phyloP scores from a whole-genome alignment of 2,888 invertebrate species.

The Cheilosia vernalis region DNA sequence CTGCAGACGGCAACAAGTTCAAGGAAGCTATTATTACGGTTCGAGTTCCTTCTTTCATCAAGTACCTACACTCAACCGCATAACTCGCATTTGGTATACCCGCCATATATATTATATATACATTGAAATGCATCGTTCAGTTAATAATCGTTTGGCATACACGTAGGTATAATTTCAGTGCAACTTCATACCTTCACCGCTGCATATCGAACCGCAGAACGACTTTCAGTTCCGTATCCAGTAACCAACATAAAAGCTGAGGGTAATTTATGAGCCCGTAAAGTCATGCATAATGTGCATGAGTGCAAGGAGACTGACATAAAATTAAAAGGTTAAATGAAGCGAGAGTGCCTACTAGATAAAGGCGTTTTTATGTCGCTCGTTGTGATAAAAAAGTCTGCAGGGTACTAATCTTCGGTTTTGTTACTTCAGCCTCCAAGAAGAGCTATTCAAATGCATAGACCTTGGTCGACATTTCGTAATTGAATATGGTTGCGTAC shows the following conservation, averaged over 20 bases:
- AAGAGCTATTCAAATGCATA: too few species aligned
- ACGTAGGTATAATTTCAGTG: background rate
- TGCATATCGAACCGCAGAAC: conserved; percentile 10
- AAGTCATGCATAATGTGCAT: too few species aligned
- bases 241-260: conserved; percentile 13
- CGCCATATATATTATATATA: background rate
- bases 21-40: conserved; percentile 8
- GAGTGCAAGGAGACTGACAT: background rate
- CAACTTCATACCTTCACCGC: background rate
- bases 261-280: background rate
- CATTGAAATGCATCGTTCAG: background rate
- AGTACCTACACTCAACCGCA: background rate
- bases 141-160: background rate
- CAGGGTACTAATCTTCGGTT: too few species aligned
- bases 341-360: background rate
- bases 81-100: background rate
- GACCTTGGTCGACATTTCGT: too few species aligned
- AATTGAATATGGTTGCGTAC: too few species aligned
- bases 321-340: background rate
- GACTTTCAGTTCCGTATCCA: conserved; percentile 27
- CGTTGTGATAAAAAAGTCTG: too few species aligned
- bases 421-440: too few species aligned
- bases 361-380: too few species aligned
- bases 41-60: conserved; percentile 4
- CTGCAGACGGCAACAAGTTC: background rate